Percentiles rank a stretch among this genome's conserved stretches.
phyloP scores from a whole-genome alignment of 2,113 vertebrate species.

The Myanophis thanlyinensis region DNA sequence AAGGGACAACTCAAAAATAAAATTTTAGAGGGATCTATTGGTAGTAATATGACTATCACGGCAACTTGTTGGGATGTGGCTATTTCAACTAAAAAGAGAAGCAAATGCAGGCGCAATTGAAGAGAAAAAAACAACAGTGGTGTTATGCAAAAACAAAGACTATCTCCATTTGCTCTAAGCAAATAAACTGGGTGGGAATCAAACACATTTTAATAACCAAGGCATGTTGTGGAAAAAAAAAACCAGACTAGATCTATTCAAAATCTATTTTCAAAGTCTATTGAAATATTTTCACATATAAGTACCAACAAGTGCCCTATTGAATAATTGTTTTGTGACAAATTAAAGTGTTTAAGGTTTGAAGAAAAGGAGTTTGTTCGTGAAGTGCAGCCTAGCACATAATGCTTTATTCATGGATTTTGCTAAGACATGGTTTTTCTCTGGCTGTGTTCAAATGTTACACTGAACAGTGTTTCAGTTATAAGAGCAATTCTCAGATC shows the following conservation, averaged over 20 bases:
- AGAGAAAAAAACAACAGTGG: constrained; percentile 5
- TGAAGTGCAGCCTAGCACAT: neutral
- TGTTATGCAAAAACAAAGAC: constrained; percentile 36
- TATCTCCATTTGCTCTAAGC: constrained; percentile 19
- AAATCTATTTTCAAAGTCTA: neutral
- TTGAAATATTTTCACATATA: neutral
- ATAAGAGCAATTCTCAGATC: neutral
- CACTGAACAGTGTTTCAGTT: neutral
- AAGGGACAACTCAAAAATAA: neutral
- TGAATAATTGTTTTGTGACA: neutral
- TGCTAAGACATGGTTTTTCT: neutral
- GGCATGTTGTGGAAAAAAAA: neutral
- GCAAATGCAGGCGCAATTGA: constrained; percentile 11
- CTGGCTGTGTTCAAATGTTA: neutral
- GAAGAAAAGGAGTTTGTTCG: neutral
- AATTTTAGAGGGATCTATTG: neutral
- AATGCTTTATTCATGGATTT: neutral
- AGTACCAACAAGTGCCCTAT: neutral
- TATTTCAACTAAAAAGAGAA: constrained; percentile 9
- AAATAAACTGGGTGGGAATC: neutral
- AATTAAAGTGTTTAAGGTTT: neutral
- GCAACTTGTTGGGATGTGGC: neutral
- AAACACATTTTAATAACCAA: neutral
- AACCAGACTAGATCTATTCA: constrained; percentile 7
- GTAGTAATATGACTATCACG: neutral